Evolutionary conservation across 2,888 invertebrate genomes (phyloP).

Genomic region (Limnephilus rhombicus): DNA sequence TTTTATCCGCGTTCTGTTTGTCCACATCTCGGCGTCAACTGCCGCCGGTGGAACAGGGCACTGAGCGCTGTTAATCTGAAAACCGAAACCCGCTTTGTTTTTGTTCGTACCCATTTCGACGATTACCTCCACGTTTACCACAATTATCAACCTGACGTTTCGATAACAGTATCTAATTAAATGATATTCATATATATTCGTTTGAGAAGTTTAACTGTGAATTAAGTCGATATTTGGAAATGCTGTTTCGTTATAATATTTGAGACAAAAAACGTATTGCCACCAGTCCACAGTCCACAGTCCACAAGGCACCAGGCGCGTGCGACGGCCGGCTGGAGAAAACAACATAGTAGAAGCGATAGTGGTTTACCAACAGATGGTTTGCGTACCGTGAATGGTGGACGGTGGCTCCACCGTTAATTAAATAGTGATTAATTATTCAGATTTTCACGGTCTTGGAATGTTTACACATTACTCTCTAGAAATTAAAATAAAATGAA

Average conservation of each 20-base stretch:
- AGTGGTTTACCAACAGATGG: background rate
- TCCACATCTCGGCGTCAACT: no score
- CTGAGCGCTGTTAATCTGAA: no score
- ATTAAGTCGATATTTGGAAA: background rate
- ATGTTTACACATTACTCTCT: background rate
- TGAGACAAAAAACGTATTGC: background rate
- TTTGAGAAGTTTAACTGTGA: background rate
- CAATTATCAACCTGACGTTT: background rate
- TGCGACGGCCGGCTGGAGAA: background rate
- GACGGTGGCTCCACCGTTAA: background rate
- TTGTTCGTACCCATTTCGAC: no score
- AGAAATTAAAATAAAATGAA: background rate
- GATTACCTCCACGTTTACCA: background rate
- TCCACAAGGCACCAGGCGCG: background rate
- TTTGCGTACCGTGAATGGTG: background rate
- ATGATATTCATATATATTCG: background rate
- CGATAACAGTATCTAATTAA: background rate
- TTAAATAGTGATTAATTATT: slow-evolving; percentile 1
- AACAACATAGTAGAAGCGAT: background rate
- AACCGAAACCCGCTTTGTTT: no score
- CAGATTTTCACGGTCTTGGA: background rate
- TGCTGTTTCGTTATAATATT: background rate
- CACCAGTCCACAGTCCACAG: background rate
- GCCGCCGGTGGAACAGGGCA: no score
- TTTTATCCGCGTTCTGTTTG: no score